Evolutionary conservation across 2,113 vertebrate species (phyloP).

Genomic region (Microtus richardsoni): DNA sequence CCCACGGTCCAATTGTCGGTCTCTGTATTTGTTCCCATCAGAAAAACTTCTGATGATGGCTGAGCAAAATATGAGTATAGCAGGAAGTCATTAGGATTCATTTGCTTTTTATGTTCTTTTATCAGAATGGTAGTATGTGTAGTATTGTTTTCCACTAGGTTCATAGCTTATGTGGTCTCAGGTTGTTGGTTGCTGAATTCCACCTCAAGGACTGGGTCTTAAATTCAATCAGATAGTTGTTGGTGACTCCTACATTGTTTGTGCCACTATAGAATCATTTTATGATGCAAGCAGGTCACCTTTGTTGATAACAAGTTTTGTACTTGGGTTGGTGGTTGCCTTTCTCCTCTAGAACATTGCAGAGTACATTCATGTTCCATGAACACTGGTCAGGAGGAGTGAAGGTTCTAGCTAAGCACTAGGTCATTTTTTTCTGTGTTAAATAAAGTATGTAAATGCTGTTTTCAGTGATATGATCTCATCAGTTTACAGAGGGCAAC

Average conservation of each 20-base stretch:
- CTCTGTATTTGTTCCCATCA: not conserved
- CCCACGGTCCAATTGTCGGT: not conserved
- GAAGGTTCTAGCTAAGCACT: not conserved
- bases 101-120: not conserved
- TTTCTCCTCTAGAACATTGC: not conserved
- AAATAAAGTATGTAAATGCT: not conserved
- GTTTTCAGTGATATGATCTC: not conserved
- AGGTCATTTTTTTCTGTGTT: not conserved
- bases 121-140: not conserved
- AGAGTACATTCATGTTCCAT: not conserved
- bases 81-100: too few relatives aligned
- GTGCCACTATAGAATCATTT: not conserved
- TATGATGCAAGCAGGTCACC: not conserved
- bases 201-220: not conserved
- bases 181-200: not conserved
- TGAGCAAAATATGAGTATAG: not conserved
- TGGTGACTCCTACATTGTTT: not conserved
- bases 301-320: not conserved
- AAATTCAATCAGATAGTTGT: not conserved
- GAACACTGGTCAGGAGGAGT: not conserved
- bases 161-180: not conserved
- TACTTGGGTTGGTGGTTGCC: not conserved
- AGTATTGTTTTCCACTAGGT: not conserved
- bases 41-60: not conserved
- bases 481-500: not conserved